Evolutionary conservation across 2,888 invertebrate genomes (phyloP).

Genomic region (Drosophila eohydei): DNA sequence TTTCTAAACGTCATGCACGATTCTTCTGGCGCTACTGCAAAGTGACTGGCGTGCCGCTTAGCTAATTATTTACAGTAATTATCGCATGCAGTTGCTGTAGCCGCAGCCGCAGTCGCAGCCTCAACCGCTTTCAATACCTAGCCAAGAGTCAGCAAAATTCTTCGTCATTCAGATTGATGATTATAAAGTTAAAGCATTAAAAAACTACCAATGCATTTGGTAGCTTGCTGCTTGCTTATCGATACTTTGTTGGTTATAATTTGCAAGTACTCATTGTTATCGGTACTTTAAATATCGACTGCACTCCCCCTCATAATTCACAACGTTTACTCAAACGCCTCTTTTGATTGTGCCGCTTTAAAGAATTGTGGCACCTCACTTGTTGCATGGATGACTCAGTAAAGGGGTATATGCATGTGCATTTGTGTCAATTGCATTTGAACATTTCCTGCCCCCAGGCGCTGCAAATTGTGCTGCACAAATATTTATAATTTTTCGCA

Average conservation of each 20-base stretch:
- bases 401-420: slow-evolving; percentile 6
- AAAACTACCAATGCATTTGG: slow-evolving; percentile 23
- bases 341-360: slow-evolving; percentile 3
- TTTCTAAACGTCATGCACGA: slow-evolving; percentile 45
- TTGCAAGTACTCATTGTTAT: slow-evolving; percentile 18
- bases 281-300: slow-evolving; percentile 31
- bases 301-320: slow-evolving; percentile 11
- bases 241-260: slow-evolving; percentile 22
- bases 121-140: slow-evolving; percentile 59
- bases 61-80: slow-evolving; percentile 71
- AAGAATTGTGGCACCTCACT: slow-evolving; percentile 11
- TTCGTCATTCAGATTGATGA: slow-evolving; percentile 38
- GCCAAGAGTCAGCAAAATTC: slow-evolving; percentile 19
- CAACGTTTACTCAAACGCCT: slow-evolving; percentile 12
- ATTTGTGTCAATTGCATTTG: slow-evolving; percentile 71
- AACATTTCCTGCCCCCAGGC: slow-evolving; percentile 61
- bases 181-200: slow-evolving; percentile 23
- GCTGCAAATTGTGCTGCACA: slow-evolving; percentile 63
- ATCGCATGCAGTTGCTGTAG: slow-evolving; percentile 56
- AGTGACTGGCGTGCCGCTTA: slow-evolving; percentile 57
- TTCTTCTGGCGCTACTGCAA: slow-evolving; percentile 41
- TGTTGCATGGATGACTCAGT: slow-evolving; percentile 48
- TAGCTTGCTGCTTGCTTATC: not conserved
- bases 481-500: slow-evolving; percentile 61
- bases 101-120: slow-evolving; percentile 31